These are phyloP conservation scores for Hydrozoanthus gracilis DNA, from an alignment of 92 coral and sea anemone genomes.

Conservation along the genomic window DNA sequence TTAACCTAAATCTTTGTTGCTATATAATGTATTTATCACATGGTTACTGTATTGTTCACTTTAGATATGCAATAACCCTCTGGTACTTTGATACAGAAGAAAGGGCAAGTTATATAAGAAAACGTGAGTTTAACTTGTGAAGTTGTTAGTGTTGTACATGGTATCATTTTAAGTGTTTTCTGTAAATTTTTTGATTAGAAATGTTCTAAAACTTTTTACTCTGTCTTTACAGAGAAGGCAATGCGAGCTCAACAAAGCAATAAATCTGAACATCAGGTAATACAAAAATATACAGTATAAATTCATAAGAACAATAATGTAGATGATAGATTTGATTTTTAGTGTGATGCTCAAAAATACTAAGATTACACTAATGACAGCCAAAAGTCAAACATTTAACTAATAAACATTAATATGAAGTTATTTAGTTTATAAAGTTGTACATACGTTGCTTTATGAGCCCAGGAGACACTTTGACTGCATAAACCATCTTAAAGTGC, in stretches of 20 bases:
- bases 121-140: slow-evolving; percentile 42
- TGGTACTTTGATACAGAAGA: slow-evolving; percentile 98
- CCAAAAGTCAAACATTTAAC: too few relatives aligned
- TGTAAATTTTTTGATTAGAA: neutral
- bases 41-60: neutral
- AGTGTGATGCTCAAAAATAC: neutral
- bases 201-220: neutral
- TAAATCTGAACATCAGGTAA: neutral
- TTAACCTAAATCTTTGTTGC: too few relatives aligned
- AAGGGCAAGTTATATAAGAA: slow-evolving; percentile 64
- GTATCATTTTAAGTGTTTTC: neutral
- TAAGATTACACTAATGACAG: too few relatives aligned
- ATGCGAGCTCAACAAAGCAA: neutral
- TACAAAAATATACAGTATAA: neutral
- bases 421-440: too few relatives aligned
- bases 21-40: neutral
- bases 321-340: neutral
- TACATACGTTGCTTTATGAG: too few relatives aligned
- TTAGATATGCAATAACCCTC: slow-evolving; percentile 92
- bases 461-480: too few relatives aligned
- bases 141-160: neutral
- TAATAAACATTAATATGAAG: too few relatives aligned
- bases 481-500: too few relatives aligned
- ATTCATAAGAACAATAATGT: neutral
- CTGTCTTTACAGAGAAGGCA: neutral